Evolutionary conservation across 2,888 invertebrate species (phyloP).

Genomic region (Carabus problematicus): DNA sequence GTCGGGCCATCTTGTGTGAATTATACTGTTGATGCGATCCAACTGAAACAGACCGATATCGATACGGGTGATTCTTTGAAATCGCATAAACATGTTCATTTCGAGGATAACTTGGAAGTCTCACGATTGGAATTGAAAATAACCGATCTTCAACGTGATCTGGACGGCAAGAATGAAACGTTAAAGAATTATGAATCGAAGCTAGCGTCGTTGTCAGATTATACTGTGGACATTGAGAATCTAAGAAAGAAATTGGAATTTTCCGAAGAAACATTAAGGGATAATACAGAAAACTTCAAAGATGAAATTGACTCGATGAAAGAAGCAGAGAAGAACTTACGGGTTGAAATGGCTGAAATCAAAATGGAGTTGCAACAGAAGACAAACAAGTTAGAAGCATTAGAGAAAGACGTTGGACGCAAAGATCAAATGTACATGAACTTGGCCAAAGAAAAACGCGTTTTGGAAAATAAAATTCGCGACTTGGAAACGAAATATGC

Average conservation of each 20-base stretch:
- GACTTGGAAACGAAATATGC: constrained; percentile 62
- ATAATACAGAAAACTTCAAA: constrained; percentile 59
- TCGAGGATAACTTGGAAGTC: constrained; percentile 65
- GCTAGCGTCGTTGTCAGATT: constrained; percentile 57
- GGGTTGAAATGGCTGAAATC: constrained; percentile 65
- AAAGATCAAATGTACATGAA: constrained; percentile 67
- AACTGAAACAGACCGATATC: not conserved
- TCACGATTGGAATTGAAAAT: constrained; percentile 66
- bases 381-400: constrained; percentile 62
- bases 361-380: constrained; percentile 64
- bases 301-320: constrained; percentile 64
- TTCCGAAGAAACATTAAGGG: constrained; percentile 63
- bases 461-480: constrained; percentile 61
- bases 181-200: constrained; percentile 67
- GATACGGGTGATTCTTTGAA: constrained; percentile 38
- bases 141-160: constrained; percentile 63
- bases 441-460: constrained; percentile 66
- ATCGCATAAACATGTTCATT: constrained; percentile 56
- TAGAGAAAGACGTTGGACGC: constrained; percentile 65
- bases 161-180: constrained; percentile 66
- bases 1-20: constrained; percentile 45
- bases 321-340: constrained; percentile 61
- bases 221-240: constrained; percentile 64
- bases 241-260: constrained; percentile 64
- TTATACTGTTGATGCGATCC: constrained; percentile 43